These are phyloP conservation scores for Tokudaia muenninki DNA, from an alignment of 2,797 vertebrate genomes.

Conservation along the genomic window DNA sequence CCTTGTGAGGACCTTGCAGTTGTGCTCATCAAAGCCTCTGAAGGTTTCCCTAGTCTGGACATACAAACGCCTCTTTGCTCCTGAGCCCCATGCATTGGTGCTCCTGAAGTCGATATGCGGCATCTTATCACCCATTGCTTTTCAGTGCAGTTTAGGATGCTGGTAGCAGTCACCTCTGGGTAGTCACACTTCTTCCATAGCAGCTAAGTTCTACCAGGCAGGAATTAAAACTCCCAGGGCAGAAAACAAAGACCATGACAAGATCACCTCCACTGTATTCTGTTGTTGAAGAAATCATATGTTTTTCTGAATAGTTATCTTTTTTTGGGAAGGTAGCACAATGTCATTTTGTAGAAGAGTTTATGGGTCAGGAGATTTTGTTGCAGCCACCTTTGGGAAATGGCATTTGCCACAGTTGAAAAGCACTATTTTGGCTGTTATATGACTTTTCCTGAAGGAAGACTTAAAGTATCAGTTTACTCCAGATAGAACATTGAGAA, in stretches of 20 bases:
- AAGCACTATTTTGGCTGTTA: not conserved
- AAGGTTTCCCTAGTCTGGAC: not conserved
- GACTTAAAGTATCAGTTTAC: not conserved
- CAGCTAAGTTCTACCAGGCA: constrained; percentile 27
- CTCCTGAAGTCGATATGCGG: not conserved
- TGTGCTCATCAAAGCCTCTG: not conserved
- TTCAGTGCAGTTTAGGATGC: constrained; percentile 3
- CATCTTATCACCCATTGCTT: not conserved
- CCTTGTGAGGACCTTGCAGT: not conserved
- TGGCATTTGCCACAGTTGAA: constrained; percentile 30
- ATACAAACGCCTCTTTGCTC: not conserved
- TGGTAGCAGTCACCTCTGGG: not conserved
- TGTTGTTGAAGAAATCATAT: not conserved
- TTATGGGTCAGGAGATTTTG: not conserved
- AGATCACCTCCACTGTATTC: not conserved
- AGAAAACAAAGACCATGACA: not conserved
- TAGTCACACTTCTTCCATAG: constrained; percentile 1
- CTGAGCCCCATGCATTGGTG: not conserved
- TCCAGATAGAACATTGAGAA: not conserved
- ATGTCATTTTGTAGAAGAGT: constrained; percentile 19
- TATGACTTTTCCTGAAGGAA: not conserved
- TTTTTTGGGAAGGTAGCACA: constrained; percentile 12
- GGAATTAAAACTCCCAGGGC: constrained; percentile 15
- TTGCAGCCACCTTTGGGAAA: constrained; percentile 50
- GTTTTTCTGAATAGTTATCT: not conserved